Base-by-base conservation (phyloP, 2,113 vertebrate genomes). In the Hippocampus comes region DNA sequence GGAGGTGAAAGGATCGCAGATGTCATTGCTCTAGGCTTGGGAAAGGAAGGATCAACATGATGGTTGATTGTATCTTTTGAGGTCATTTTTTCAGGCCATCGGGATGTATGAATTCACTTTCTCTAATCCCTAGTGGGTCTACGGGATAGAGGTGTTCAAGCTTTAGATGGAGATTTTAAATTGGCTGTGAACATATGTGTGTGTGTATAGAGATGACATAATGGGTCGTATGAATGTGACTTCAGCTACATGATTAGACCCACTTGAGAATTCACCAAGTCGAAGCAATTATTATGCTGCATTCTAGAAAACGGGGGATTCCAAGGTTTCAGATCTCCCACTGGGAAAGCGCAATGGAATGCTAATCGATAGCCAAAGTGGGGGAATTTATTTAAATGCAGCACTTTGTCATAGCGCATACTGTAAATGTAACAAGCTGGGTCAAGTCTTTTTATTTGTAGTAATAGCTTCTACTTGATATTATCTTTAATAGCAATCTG, bases 301-400 rank as follows among this genome's bases (percentile, higher is more conserved):
- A 61, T 61, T 66, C 23, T 43, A 46, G 42, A 46, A 66, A 66
- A 25, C n/a, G 17, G 23, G n/a, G 42, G 48, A 66, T 66, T 46
- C 14, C n/a, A 65, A 65, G 38, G n/a, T 46, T 46, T 66, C 18
- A 9, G 43, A 25, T 15, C 2, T 18, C 63, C 21, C 41, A 11
- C 34, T 10, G 9, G 20, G 27, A 9, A 61, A 34, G 18, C 34
- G 59, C 27, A 61, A 61, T 34, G 25, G 11, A 61, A 18, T 34
- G 12, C 25, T n/a, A 34, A 59, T 27, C 11, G n/a, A 60, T 34
- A 34, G 27, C 27, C 15, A 60, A 34, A 61, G 59, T 61, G 27
- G 59, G 59, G 17, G 59, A 61, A 20, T 61, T 17, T 9, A 3
- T 34, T 18, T 0, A 34, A 34, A 34, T 34, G 15, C 8, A 9